Conservation (phyloP, 2,113 vertebrate genomes). For the Aphelocoma coerulescens region DNA sequence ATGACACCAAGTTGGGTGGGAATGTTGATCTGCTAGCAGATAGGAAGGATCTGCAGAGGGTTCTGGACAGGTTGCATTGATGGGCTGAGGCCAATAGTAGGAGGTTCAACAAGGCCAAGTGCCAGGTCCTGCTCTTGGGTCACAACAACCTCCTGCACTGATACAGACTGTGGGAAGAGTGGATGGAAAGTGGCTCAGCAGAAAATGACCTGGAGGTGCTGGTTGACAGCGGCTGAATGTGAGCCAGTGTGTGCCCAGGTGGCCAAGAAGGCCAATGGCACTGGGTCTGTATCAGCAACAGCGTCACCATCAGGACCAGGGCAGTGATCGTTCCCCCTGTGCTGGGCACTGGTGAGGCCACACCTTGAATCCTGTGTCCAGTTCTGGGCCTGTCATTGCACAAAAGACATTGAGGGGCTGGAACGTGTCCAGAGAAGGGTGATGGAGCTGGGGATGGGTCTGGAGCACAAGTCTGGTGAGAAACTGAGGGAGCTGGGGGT, state of each 20-base stretch:
- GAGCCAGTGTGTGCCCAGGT: not conserved
- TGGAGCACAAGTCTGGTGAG: not conserved
- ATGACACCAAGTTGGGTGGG: not conserved
- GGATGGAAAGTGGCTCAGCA: not conserved
- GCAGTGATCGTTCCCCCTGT: not conserved
- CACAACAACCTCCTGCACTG: not conserved
- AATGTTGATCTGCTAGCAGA: not conserved
- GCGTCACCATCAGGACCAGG: not conserved
- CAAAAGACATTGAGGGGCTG: not conserved
- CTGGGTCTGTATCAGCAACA: not conserved
- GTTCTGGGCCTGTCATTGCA: not conserved
- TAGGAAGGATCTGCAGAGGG: not conserved
- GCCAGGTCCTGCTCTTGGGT: not conserved
- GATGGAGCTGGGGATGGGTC: not conserved
- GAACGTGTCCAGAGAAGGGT: not conserved
- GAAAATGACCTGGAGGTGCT: not conserved
- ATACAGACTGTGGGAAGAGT: not conserved
- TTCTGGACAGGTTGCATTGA: not conserved
- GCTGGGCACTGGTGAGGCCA: not conserved
- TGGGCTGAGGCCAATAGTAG: no score
- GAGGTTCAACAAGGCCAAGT: not conserved
- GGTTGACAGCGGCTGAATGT: not conserved
- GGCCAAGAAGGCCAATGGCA: not conserved
- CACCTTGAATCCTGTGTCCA: not conserved
- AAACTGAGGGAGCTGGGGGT: not conserved